Percentiles rank a stretch among this genome's conserved stretches.
These are phyloP conservation scores for Sitobion miscanthi DNA, from an alignment of 1,140 invertebrate genomes.

Conservation along the genomic window DNA sequence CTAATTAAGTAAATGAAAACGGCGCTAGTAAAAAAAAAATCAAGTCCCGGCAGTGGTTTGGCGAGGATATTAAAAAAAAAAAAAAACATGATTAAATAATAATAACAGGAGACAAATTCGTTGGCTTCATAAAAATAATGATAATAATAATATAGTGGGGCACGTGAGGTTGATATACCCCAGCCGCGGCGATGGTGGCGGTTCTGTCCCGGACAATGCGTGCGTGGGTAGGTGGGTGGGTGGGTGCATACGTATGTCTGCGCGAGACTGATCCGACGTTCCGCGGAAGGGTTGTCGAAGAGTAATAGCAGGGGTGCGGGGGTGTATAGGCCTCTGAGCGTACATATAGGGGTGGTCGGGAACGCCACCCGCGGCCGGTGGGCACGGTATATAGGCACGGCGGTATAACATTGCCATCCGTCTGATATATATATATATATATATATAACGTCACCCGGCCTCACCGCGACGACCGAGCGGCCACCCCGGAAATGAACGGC, in stretches of 20 bases:
- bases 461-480: conserved; percentile 39
- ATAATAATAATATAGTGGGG: background rate
- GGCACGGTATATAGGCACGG: background rate
- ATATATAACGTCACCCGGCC: background rate
- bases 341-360: background rate
- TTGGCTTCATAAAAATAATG: background rate
- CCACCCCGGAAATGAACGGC: conserved; percentile 54
- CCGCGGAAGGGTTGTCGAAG: conserved; percentile 9
- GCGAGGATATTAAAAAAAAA: background rate
- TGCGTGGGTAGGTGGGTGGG: background rate
- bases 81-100: conserved; percentile 12
- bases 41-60: background rate
- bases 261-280: conserved; percentile 13
- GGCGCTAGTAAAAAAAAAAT: background rate
- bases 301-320: background rate
- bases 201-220: background rate
- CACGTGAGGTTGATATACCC: background rate
- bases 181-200: background rate
- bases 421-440: conserved; percentile 43
- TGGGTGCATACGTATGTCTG: background rate
- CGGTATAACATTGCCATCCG: background rate
- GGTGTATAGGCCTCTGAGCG: background rate
- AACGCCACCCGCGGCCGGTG: background rate
- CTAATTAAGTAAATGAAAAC: background rate
- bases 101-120: background rate